Base-by-base conservation (phyloP, 2,113 vertebrate species). In the Telmatochromis brachygnathus region DNA sequence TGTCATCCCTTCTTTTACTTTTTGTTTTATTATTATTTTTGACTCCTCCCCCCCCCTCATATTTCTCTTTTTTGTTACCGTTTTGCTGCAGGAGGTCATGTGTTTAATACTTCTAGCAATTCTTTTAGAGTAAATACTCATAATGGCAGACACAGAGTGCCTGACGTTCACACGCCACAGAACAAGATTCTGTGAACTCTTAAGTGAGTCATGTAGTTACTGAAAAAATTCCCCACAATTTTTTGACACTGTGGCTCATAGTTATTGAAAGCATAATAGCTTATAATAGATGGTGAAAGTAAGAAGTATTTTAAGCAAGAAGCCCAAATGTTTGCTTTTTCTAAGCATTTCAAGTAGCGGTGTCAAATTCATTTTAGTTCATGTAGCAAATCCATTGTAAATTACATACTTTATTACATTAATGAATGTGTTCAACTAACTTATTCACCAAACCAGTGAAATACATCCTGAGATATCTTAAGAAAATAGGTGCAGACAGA, bases 31-130 rank as follows among this genome's bases (percentile, higher is more conserved):
- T 19, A 30, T 51, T 68, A 39, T 23, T 9, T 19, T 5, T 12
- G 13, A 11, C 11, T 11, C 1, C 26, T 0, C 1, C 12, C 4
- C 12, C 11, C 15, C 17, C 23, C 9, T 4, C 5, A 42, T 23
- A 60, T 65, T 65, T 7, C 2, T 85, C 3, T 3, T 54, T 60
- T 70, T 68, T 81, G 13, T 45, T 11, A 15, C 8, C 2, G 5
- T 26, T 79, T 42, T 4, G 1, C 39, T 23, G 13, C 2, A 15
- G 28, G 6, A 54, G 26, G n/a, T 68, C 33, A 49, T 56, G n/a
- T 80, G 13, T 83, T 82, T 82, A 15, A 79, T 58, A 56, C 10
- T 30, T 53, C 5, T 11, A n/a, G 62, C 58, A 28, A 56, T 23
- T 82, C 13, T 79, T 82, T 84, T 55, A 42, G 11, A 70, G 39